A percentile compares a stretch with the other conserved stretches of the same genome.
phyloP scores from a whole-genome alignment of 2,888 invertebrate genomes.

The Patella caerulea region DNA sequence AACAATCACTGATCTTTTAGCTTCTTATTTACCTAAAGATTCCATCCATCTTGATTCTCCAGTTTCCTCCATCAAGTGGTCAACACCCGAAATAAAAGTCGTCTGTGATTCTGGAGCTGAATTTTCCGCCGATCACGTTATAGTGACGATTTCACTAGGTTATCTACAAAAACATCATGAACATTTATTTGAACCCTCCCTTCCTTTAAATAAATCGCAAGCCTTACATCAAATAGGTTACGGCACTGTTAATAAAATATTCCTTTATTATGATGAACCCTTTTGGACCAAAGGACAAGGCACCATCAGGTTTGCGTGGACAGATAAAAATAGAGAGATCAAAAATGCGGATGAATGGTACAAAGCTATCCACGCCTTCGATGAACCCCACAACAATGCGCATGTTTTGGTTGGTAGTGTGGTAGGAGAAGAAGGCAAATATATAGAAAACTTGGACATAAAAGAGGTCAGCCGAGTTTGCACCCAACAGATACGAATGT shows the following conservation, averaged over 20 bases:
- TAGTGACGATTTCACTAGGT: conserved; percentile 84
- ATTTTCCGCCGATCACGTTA: conserved; percentile 80
- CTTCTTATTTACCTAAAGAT: conserved; percentile 72
- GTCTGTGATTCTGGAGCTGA: conserved; percentile 38
- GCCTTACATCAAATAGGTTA: conserved; percentile 81
- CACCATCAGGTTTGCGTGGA: conserved; percentile 65
- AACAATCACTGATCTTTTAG: conserved; percentile 74
- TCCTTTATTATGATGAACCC: conserved; percentile 82
- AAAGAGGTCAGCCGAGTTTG: conserved; percentile 80
- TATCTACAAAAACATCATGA: conserved; percentile 83
- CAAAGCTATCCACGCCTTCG: conserved; percentile 80
- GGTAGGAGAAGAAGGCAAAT: conserved; percentile 80
- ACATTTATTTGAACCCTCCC: conserved; percentile 80
- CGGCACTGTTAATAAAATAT: conserved; percentile 84
- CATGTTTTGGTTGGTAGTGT: conserved; percentile 82
- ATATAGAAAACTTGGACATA: conserved; percentile 81
- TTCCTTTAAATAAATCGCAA: conserved; percentile 80
- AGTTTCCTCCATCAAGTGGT: conserved; percentile 81
- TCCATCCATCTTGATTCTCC: conserved; percentile 76
- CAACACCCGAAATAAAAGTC: conserved; percentile 71
- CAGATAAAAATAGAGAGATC: conserved; percentile 25
- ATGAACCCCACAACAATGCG: conserved; percentile 81
- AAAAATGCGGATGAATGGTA: conserved; percentile 75
- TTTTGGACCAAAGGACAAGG: conserved; percentile 80
- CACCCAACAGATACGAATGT: conserved; percentile 79